Evolutionary conservation across 92 coral and sea anemone genomes (phyloP).

Genomic region (Actinostola sp.): DNA sequence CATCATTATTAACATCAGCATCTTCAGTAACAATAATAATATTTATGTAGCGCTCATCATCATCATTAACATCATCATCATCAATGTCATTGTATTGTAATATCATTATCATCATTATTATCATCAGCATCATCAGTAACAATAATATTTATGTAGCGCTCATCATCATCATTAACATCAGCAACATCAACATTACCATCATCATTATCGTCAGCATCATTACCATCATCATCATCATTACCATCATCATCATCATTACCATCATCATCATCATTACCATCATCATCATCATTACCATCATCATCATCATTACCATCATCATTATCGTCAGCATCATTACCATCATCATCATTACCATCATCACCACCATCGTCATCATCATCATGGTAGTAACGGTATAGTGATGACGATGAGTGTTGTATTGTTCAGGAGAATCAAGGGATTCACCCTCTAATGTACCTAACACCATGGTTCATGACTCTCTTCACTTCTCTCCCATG

Average conservation of each 20-base stretch:
- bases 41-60: too few species aligned
- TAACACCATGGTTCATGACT: slow-evolving; percentile 98
- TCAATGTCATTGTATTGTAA: background rate
- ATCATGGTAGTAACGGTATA: background rate
- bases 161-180: background rate
- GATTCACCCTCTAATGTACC: slow-evolving; percentile 79
- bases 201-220: background rate
- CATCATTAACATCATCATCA: too few species aligned
- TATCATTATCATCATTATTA: background rate
- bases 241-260: background rate
- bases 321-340: background rate
- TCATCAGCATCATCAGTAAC: background rate
- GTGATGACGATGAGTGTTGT: background rate
- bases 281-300: background rate
- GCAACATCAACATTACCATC: background rate
- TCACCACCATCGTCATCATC: background rate
- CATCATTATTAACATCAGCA: background rate
- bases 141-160: too few species aligned
- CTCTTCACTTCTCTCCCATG: slow-evolving; percentile 91
- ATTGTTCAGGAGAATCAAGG: slow-evolving; percentile 67
- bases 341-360: background rate
- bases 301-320: background rate
- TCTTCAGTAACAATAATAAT: too few species aligned
- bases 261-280: background rate
- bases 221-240: background rate